These are phyloP conservation scores for Vespertilio murinus DNA, from an alignment of 2,797 vertebrate genomes.

Conservation along the genomic window DNA sequence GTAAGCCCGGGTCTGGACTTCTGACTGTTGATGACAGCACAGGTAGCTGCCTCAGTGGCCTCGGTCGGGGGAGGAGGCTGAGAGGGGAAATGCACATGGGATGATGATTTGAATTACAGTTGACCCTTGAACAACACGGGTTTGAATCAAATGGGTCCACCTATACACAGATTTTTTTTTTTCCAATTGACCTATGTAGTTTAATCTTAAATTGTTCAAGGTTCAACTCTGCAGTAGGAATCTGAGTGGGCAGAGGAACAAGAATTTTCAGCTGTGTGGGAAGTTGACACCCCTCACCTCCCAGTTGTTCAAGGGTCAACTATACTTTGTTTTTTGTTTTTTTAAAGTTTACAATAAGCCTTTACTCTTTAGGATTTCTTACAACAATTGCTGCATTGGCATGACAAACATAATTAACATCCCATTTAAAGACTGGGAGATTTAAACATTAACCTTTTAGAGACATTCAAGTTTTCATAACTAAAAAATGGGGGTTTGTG, in stretches of 20 bases:
- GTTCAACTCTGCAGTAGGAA: background rate
- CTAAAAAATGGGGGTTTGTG: background rate
- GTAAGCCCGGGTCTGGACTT: background rate
- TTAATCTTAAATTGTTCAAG: background rate
- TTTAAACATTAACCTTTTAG: background rate
- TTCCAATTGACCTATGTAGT: background rate
- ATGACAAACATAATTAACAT: conserved; percentile 29
- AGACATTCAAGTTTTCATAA: background rate
- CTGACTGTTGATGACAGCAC: background rate
- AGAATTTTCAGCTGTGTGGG: background rate
- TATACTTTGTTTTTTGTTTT: background rate
- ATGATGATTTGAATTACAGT: background rate
- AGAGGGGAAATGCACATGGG: too few relatives aligned
- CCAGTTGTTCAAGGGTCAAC: background rate
- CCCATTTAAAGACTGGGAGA: background rate
- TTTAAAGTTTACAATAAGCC: background rate
- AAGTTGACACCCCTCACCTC: background rate
- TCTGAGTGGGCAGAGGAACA: background rate
- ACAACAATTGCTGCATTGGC: background rate
- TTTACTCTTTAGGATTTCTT: conserved; percentile 15
- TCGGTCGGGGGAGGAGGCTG: too few relatives aligned
- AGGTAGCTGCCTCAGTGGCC: background rate
- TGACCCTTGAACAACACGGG: background rate
- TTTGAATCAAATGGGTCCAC: background rate
- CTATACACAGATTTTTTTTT: background rate